Evolutionary conservation across 2,113 vertebrate species (phyloP), one percentile per base, ranked within the genome.

Genomic region (Spilogale gracilis): DNA sequence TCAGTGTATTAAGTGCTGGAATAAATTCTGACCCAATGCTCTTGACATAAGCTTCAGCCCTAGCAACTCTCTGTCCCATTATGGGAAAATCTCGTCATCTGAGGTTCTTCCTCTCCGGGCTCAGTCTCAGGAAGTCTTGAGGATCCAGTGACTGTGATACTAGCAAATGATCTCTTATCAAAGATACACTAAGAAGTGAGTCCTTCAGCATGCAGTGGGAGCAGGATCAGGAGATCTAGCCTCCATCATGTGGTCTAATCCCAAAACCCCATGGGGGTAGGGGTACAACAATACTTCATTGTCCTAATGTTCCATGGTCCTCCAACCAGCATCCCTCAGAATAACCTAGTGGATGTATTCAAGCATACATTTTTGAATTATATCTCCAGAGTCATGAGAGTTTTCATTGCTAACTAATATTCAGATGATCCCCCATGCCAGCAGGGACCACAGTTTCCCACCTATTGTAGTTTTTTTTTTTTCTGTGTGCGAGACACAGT

Each of bases 1-100:
- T 93, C 9, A 91, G 3, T 60, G 74, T 45, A 11, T 54, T 50
- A 67, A 16, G 3, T 83, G 9, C 6, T 43, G 1, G 2, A 52
- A 45, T 69, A 63, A 88, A 32, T 58, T 20, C 80, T 63, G 52
- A 56, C 10, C 27, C 71, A 45, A 0, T 52, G 14, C 2, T 85
- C 9, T 30, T 23, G 23, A n/a, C 20, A 32, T 63, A 2, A 63
- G 4, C 27, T 79, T 65, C 27, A 93, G 32, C 11, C 25, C 92
- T 69, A 27, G 8, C 30, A 54, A 88, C 4, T 0, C 0, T 54
- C 14, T 6, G 10, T 0, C 52, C 10, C 4, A 30, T 0, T 54
- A 9, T 20, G 5, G 1, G 25, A 74, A 69, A 58, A 74, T 4
- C 0, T 80, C 43, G 21, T 71, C 27, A 58, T 58, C 69, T 9